A percentile compares a stretch with the other conserved stretches of the same genome.
Conservation (phyloP, 2,113 vertebrate genomes). For the Bungarus multicinctus region DNA sequence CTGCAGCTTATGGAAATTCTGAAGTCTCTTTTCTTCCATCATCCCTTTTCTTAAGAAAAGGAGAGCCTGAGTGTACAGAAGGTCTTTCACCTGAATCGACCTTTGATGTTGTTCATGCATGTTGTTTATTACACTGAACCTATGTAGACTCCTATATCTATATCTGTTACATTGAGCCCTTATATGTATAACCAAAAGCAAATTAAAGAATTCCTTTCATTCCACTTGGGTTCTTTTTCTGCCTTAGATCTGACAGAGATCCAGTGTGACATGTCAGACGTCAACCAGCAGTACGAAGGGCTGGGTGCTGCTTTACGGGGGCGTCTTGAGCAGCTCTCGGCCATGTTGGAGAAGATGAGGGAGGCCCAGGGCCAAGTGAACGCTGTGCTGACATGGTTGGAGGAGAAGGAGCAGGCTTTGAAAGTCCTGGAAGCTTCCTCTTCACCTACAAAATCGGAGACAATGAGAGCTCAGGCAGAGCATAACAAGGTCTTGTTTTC, state of each 20-base stretch:
- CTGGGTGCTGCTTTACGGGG: conserved; percentile 79
- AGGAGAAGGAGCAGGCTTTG: conserved; percentile 79
- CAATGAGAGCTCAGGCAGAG: conserved; percentile 84
- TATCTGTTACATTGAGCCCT: neutral
- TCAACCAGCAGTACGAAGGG: conserved; percentile 78
- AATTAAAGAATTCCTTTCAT: neutral
- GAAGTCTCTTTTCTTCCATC: neutral
- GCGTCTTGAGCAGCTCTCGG: conserved; percentile 72
- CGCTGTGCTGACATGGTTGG: conserved; percentile 80
- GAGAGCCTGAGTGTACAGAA: neutral
- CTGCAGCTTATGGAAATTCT: neutral
- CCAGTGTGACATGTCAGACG: conserved; percentile 87
- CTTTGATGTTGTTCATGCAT: neutral
- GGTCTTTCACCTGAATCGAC: neutral
- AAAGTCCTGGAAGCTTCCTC: conserved; percentile 70
- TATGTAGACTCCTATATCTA: neutral
- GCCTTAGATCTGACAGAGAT: conserved; percentile 90
- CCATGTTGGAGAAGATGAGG: conserved; percentile 75
- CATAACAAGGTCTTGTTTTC: conserved; percentile 86
- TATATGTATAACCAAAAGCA: neutral
- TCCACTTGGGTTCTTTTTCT: conserved; percentile 10
- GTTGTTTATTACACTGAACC: neutral
- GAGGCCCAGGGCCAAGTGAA: conserved; percentile 75
- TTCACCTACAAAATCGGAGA: conserved; percentile 86
- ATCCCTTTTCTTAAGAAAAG: neutral